Percentiles rank a stretch among this genome's conserved stretches.
phyloP scores from a whole-genome alignment of 2,797 vertebrate genomes.

The Arnoldichthys spilopterus region DNA sequence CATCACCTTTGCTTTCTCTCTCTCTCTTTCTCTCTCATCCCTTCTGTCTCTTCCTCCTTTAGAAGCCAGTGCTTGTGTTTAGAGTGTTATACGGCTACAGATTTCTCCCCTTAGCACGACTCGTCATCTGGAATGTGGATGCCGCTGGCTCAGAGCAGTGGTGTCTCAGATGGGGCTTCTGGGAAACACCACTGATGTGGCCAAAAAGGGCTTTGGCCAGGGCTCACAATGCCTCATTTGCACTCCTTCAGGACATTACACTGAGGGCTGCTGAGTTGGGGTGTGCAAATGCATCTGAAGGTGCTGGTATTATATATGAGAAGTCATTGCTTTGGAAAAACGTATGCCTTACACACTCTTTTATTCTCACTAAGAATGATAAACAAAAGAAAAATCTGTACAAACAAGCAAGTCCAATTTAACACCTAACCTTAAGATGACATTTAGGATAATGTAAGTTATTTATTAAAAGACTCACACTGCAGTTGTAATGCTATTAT shows the following conservation, averaged over 20 bases:
- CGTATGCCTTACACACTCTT: no score
- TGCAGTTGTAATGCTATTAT: no score
- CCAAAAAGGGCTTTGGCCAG: not conserved
- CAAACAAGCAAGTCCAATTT: no score
- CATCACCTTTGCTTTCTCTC: no score
- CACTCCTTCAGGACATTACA: conserved; percentile 11
- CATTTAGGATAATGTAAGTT: no score
- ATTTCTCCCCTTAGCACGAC: conserved; percentile 35
- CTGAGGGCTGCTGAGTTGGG: conserved; percentile 8
- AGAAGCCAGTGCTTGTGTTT: conserved; percentile 4
- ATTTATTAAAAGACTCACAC: no score
- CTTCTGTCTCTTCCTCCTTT: not conserved
- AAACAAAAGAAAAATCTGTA: no score
- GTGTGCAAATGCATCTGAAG: not conserved
- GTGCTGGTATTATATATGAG: no score
- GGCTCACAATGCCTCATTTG: not conserved
- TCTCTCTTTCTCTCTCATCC: not conserved
- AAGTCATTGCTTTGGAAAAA: no score
- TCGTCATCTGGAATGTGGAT: conserved; percentile 14
- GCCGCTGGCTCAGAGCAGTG: not conserved
- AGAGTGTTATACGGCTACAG: conserved; percentile 38
- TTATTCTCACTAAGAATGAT: no score
- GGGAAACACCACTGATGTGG: not conserved
- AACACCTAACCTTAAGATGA: no score
- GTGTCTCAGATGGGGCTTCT: not conserved